These are phyloP conservation scores for Camponotus pennsylvanicus DNA, from an alignment of 1,140 invertebrate species.

Conservation along the genomic window DNA sequence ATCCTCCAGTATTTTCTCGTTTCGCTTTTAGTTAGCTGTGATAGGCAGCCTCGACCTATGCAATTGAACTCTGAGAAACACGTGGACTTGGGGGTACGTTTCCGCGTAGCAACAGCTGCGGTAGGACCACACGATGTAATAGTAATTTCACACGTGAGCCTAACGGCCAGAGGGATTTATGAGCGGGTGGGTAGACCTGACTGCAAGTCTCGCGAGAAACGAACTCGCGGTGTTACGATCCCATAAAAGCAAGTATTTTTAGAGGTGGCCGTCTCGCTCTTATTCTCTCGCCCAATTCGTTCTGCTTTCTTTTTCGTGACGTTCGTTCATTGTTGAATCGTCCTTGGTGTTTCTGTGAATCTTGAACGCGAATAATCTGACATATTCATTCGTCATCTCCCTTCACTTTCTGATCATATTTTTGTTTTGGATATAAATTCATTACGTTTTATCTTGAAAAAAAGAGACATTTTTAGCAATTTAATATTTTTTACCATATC, in stretches of 20 bases:
- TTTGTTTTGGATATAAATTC: conserved; percentile 24
- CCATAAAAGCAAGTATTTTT: conserved; percentile 82
- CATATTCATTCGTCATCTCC: background rate
- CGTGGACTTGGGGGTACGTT: conserved; percentile 14
- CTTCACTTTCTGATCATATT: background rate
- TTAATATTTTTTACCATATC: background rate
- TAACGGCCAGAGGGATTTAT: conserved; percentile 70
- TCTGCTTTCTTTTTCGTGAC: conserved; percentile 51
- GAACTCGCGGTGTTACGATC: conserved; percentile 76
- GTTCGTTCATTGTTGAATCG: conserved; percentile 60
- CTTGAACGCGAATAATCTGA: background rate
- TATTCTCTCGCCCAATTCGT: conserved; percentile 22
- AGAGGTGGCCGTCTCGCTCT: conserved; percentile 64
- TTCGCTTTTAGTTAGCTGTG: background rate
- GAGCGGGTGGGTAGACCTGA: conserved; percentile 44
- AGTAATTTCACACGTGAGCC: conserved; percentile 73
- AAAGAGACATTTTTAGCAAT: background rate
- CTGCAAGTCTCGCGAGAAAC: conserved; percentile 44
- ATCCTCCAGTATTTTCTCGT: no score
- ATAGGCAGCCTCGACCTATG: background rate
- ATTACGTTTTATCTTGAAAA: background rate
- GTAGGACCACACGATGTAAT: conserved; percentile 63
- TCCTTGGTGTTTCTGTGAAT: conserved; percentile 23
- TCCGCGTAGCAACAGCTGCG: conserved; percentile 53
- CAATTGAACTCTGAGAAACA: conserved; percentile 20